phyloP scores from a whole-genome alignment of 1,140 invertebrate species.

The Rhysida immarginata region DNA sequence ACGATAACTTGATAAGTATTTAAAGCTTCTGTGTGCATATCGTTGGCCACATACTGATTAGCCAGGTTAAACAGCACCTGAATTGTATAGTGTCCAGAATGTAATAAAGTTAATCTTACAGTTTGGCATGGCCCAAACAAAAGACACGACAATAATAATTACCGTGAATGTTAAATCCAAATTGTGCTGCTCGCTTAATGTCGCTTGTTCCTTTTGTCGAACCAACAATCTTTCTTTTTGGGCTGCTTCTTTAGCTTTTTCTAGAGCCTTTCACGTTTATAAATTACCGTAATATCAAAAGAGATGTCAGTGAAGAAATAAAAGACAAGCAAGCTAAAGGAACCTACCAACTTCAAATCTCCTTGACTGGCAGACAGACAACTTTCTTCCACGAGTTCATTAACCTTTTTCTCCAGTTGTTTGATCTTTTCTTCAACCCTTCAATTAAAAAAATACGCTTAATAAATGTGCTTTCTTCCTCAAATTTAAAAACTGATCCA shows the following conservation, averaged over 20 bases:
- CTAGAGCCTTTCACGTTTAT: constrained; percentile 44
- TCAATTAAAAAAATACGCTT: no score
- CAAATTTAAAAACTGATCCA: constrained; percentile 15
- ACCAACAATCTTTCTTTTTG: constrained; percentile 79
- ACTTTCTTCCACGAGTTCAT: constrained; percentile 68
- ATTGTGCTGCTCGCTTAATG: constrained; percentile 71
- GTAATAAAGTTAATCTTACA: no score
- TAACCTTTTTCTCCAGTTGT: constrained; percentile 61
- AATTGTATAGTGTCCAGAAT: no score
- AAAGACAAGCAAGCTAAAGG: constrained; percentile 2
- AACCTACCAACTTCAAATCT: constrained; percentile 38
- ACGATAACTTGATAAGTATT: constrained; percentile 75
- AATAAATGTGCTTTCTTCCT: no score
- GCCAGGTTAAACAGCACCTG: constrained; percentile 88
- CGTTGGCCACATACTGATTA: constrained; percentile 80
- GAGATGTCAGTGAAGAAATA: no score
- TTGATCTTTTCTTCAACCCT: constrained; percentile 77
- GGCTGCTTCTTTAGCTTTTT: constrained; percentile 91
- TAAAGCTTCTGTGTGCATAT: constrained; percentile 87
- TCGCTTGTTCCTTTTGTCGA: constrained; percentile 73
- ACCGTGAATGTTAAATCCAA: constrained; percentile 87
- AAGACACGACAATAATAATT: constrained; percentile 18
- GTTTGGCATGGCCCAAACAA: no score
- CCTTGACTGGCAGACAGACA: constrained; percentile 45
- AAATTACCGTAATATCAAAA: no score